These are phyloP conservation scores for Xiphydria camelus DNA, from an alignment of 2,888 invertebrate species.

Conservation along the genomic window DNA sequence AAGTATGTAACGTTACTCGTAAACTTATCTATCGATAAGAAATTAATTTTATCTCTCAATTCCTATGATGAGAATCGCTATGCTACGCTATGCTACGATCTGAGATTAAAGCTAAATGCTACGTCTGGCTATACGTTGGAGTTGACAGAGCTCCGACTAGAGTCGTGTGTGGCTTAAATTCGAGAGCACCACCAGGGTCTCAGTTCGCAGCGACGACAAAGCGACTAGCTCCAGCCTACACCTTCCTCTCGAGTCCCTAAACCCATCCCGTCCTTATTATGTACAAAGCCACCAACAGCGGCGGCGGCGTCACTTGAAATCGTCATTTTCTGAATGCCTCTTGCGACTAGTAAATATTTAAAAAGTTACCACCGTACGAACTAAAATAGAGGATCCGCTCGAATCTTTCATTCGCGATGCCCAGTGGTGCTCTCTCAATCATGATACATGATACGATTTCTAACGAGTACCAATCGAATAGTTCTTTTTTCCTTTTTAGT, in stretches of 20 bases:
- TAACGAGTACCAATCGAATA: conserved; percentile 15
- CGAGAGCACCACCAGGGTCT: no score
- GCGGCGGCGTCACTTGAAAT: no score
- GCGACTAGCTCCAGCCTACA: no score
- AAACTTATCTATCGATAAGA: conserved; percentile 38
- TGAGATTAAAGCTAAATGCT: conserved; percentile 28
- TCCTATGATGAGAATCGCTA: conserved; percentile 43
- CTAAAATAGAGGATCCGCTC: conserved; percentile 12
- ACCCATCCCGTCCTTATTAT: no score
- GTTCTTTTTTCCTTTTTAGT: conserved; percentile 12
- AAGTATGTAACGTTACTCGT: conserved; percentile 36
- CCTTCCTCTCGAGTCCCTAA: no score
- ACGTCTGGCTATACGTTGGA: conserved; percentile 15
- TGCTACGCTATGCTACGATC: conserved; percentile 23
- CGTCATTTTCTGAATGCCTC: no score
- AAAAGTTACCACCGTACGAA: no score
- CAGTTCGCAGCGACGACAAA: no score
- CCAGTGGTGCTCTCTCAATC: conserved; percentile 17
- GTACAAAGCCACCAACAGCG: no score
- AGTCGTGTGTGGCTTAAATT: no score
- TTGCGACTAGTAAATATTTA: no score
- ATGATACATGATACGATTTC: conserved; percentile 15
- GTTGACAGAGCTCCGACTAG: conserved; percentile 25
- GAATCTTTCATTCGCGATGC: conserved; percentile 9
- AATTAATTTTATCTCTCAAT: conserved; percentile 39